A percentile compares a stretch with the other conserved stretches of the same genome.
phyloP scores from a whole-genome alignment of 2,888 invertebrate genomes.

The Caenorhabditis plicata region DNA sequence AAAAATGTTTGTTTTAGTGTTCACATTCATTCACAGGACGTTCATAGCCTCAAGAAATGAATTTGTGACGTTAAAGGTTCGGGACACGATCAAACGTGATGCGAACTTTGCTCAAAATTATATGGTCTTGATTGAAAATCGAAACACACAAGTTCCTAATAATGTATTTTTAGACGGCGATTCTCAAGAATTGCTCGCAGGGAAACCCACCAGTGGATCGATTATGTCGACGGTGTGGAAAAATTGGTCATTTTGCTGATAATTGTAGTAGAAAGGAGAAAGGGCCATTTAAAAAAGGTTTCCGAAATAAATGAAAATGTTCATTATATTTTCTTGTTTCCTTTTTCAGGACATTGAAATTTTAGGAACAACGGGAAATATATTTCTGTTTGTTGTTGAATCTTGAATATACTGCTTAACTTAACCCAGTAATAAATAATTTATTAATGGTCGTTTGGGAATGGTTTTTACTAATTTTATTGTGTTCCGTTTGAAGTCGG shows the following conservation, averaged over 20 bases:
- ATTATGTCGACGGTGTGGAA: slow-evolving; percentile 29
- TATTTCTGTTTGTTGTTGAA: no score
- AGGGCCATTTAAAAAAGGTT: no score
- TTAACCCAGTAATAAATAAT: no score
- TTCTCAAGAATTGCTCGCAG: slow-evolving; percentile 15
- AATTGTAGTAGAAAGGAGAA: slow-evolving; percentile 9
- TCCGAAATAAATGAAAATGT: no score
- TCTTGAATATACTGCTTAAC: no score
- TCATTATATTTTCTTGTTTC: no score
- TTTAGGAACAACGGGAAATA: no score
- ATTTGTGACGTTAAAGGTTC: slow-evolving; percentile 24
- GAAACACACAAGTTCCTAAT: neutral
- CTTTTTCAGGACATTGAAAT: no score
- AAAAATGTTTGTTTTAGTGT: slow-evolving; percentile 34
- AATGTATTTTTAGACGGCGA: neutral
- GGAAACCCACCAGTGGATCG: slow-evolving; percentile 33
- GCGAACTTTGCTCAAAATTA: neutral
- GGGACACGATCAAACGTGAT: neutral
- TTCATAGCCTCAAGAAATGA: slow-evolving; percentile 29
- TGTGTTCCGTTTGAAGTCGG: no score
- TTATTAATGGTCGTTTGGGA: no score
- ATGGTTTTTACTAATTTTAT: no score
- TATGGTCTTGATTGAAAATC: no score
- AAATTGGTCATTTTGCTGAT: slow-evolving; percentile 38
- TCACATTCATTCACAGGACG: slow-evolving; percentile 31